These are phyloP conservation scores for Drosophila mimetica DNA, from an alignment of 2,888 invertebrate species.

Conservation along the genomic window DNA sequence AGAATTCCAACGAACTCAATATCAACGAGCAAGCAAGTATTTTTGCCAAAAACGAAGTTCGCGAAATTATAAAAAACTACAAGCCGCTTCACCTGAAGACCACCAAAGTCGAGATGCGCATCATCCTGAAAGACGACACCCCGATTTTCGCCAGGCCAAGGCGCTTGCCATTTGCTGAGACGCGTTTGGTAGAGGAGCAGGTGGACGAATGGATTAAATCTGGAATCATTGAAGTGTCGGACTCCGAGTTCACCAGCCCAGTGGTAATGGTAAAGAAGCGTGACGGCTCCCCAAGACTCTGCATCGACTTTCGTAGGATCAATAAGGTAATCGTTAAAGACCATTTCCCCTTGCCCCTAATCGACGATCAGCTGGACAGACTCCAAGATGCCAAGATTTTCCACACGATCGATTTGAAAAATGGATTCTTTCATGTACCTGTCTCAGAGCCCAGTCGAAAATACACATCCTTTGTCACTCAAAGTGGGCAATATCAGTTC, in stretches of 20 bases:
- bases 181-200: not conserved
- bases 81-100: not conserved
- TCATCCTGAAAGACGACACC: not conserved
- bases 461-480: no score
- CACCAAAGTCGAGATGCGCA: not conserved
- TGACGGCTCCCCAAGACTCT: not conserved
- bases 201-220: not conserved
- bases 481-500: not conserved
- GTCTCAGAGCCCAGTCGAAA: not conserved
- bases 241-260: not conserved
- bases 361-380: not conserved
- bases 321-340: conserved; percentile 2
- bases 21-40: not conserved
- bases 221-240: not conserved
- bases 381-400: conserved; percentile 1
- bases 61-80: not conserved
- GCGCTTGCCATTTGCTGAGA: not conserved
- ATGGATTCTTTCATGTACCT: not conserved
- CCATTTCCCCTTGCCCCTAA: not conserved
- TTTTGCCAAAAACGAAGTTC: not conserved
- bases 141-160: not conserved
- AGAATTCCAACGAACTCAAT: not conserved
- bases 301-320: not conserved
- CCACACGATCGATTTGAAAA: not conserved
- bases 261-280: not conserved